Conservation (phyloP, 37 sponge, comb jelly and placozoan genomes). For the Axinella damicornis region DNA sequence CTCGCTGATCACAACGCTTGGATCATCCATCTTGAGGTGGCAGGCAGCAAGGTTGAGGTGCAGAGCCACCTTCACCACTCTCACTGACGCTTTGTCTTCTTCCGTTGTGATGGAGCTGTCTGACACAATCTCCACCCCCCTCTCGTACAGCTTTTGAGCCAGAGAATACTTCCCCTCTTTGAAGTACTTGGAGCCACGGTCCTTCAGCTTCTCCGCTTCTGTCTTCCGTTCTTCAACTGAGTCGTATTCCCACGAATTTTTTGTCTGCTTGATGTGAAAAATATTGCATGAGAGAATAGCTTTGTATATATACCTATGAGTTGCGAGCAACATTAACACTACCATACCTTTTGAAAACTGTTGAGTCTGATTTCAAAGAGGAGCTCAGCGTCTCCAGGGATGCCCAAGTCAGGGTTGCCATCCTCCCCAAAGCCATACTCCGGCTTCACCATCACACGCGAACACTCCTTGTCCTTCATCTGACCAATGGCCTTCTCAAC, state of each 20-base stretch:
- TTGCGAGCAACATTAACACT: too few species aligned
- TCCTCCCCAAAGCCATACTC: constrained; percentile 75
- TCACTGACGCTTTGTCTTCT: constrained; percentile 65
- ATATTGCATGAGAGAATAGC: too few species aligned
- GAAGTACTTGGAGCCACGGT: constrained; percentile 88
- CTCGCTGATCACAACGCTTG: constrained; percentile 42
- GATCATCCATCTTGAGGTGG: constrained; percentile 77
- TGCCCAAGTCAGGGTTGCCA: constrained; percentile 48
- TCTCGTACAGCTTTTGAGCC: constrained; percentile 86
- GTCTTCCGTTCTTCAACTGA: constrained; percentile 75
- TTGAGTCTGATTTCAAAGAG: constrained; percentile 73
- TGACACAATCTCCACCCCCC: constrained; percentile 65
- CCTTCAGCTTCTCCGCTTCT: constrained; percentile 76
- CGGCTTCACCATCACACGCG: constrained; percentile 65
- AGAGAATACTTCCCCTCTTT: constrained; percentile 71
- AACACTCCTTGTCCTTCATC: constrained; percentile 82
- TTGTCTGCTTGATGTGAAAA: constrained; percentile 33
- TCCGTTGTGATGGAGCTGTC: constrained; percentile 62
- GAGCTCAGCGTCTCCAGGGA: constrained; percentile 79
- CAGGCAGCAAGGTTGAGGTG: constrained; percentile 86
- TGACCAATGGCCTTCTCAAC: constrained; percentile 86
- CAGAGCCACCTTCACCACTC: constrained; percentile 46
- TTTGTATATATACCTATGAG: too few species aligned
- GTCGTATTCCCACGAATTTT: constrained; percentile 85
- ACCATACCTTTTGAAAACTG: constrained; percentile 70